phyloP scores from a whole-genome alignment of 2,888 invertebrate species.

The Drosophila paranaensis region DNA sequence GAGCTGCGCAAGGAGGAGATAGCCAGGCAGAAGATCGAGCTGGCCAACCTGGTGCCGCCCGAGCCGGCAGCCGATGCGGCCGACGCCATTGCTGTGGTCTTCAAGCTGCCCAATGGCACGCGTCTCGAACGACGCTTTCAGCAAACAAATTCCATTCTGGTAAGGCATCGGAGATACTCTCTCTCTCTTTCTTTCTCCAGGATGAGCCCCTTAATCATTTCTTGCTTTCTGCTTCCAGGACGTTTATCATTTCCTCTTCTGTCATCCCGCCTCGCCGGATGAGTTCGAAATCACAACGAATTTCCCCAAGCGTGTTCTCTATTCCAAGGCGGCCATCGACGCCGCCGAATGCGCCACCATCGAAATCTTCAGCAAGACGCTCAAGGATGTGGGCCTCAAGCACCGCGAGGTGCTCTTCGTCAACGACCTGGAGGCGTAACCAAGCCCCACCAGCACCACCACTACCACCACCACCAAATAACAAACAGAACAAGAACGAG shows the following conservation, averaged over 20 bases:
- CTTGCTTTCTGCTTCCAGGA: conserved; percentile 90
- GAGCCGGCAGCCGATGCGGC: conserved; percentile 91
- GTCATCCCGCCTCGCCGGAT: conserved; percentile 96
- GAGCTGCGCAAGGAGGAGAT: conserved; percentile 87
- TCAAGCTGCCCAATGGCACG: conserved; percentile 95
- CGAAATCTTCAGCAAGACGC: conserved; percentile 69
- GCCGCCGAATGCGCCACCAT: conserved; percentile 49
- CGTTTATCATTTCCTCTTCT: conserved; percentile 97
- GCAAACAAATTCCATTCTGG: conserved; percentile 92
- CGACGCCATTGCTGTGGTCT: conserved; percentile 92
- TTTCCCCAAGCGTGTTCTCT: conserved; percentile 94
- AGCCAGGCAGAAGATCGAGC: conserved; percentile 88
- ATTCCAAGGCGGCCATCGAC: conserved; percentile 80
- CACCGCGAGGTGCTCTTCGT: conserved; percentile 97
- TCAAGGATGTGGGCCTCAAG: conserved; percentile 91
- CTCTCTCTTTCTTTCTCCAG: too few relatives aligned
- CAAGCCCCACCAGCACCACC: conserved; percentile 11
- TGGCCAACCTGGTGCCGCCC: conserved; percentile 88
- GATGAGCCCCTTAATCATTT: too few relatives aligned
- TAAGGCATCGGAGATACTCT: conserved; percentile 81
- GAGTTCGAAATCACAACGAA: conserved; percentile 98
- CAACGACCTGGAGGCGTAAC: conserved; percentile 93
- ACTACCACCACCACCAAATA: conserved; percentile 32
- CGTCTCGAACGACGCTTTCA: conserved; percentile 95
- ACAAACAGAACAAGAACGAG: conserved; percentile 8